Conservation (phyloP, 2,888 invertebrate genomes). For the Sminthurinus aureus region DNA sequence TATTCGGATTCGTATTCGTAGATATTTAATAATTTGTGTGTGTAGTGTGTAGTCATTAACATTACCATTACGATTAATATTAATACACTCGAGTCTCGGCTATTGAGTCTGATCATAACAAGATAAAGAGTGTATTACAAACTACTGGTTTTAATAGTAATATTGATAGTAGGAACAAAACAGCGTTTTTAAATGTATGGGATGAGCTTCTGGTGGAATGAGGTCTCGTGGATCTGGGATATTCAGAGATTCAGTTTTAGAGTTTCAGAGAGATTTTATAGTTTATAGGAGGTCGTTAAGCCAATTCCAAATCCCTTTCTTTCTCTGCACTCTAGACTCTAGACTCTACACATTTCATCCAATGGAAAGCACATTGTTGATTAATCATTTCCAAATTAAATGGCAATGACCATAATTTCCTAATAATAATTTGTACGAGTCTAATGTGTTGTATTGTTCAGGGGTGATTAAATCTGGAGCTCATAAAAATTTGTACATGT, state of each 20-base stretch:
- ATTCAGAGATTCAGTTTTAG: neutral
- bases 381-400: conserved; percentile 36
- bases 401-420: conserved; percentile 26
- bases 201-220: too few relatives aligned
- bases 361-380: neutral
- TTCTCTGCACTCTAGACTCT: neutral
- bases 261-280: neutral
- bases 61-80: too few relatives aligned
- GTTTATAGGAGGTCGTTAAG: neutral
- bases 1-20: too few relatives aligned
- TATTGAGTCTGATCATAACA: too few relatives aligned
- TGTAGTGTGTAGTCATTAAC: too few relatives aligned
- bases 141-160: too few relatives aligned
- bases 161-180: too few relatives aligned
- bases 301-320: neutral
- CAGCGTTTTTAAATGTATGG: too few relatives aligned
- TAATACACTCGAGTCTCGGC: too few relatives aligned
- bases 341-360: too few relatives aligned
- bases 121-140: too few relatives aligned
- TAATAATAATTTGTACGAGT: conserved; percentile 2
- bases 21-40: too few relatives aligned
- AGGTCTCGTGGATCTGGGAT: neutral
- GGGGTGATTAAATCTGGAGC: conserved; percentile 27
- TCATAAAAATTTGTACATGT: conserved; percentile 6
- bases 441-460: neutral